Base-by-base conservation (phyloP, 1,140 invertebrate species). In the Drosophila erecta region DNA sequence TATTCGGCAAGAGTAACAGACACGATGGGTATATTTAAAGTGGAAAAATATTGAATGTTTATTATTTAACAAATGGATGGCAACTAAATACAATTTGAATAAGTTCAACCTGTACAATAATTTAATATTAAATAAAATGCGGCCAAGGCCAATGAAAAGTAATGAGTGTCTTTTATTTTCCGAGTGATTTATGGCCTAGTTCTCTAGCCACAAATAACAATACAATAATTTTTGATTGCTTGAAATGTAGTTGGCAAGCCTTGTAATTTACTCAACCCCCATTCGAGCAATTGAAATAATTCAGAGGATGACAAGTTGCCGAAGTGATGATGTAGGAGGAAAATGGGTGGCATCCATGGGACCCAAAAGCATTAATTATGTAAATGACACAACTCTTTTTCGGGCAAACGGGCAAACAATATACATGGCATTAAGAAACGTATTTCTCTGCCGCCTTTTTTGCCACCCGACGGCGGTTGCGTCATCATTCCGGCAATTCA, bases 61-160 rank as follows among this genome's bases (percentile, higher is more conserved):
- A 86, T 87, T 54, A 86, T 86, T 86, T 86, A 51, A 72, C 51
- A 59, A 53, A 74, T 81, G 70, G 78, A 90, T 79, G 76, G 75
- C 76, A 81, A 90, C 81, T 86, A 85, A 90, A 85, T 81, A 90
- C 81, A 85, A 90, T 86, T 86, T 83, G 75, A 87, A 85, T 90
- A 90, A 90, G 86, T 90, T 90, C 78, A 90, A 90, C 75, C 72
- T 90, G 86, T 90, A 90, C 86, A 90, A 90, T 90, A 90, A 90
- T 90, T 90, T 90, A 86, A 86, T 83, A 86, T 87, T 86, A 79
- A 86, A 86, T 86, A 86, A 86, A 86, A 85, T 47, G 33, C 11
- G 59, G 79, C 76, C 74, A 61, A 79, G 76, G 65, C 51, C 64
- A 74, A 76, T 57, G 11, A 81, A 87, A 76, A 73, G 53, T 53